Evolutionary conservation across 1,140 invertebrate species (phyloP).

Genomic region (Nymphalis io): DNA sequence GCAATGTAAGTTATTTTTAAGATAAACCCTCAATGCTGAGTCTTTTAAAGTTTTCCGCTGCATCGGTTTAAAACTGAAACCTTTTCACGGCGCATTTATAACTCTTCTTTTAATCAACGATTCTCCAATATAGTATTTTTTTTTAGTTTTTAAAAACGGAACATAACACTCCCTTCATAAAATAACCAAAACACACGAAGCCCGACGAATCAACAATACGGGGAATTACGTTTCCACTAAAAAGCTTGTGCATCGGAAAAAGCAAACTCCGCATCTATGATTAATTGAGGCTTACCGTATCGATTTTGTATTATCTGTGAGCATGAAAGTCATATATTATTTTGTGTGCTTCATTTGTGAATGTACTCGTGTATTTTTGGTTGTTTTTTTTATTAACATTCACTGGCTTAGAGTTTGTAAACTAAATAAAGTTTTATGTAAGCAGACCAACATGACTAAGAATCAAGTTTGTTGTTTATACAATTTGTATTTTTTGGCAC

Average conservation of each 20-base stretch:
- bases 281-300: slow-evolving; percentile 62
- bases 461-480: too few species aligned
- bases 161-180: slow-evolving; percentile 16
- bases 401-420: not conserved
- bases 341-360: slow-evolving; percentile 30
- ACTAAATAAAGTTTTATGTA: not conserved
- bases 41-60: slow-evolving; percentile 14
- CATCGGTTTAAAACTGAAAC: slow-evolving; percentile 25
- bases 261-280: slow-evolving; percentile 47
- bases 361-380: not conserved
- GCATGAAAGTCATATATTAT: slow-evolving; percentile 35
- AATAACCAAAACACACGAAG: slow-evolving; percentile 35
- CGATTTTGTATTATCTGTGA: slow-evolving; percentile 58
- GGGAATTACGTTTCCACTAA: slow-evolving; percentile 42
- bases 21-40: slow-evolving; percentile 24
- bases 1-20: slow-evolving; percentile 28
- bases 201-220: slow-evolving; percentile 39
- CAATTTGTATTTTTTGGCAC: not conserved
- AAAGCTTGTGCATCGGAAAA: slow-evolving; percentile 41
- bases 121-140: not conserved
- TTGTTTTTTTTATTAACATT: not conserved
- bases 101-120: slow-evolving; percentile 9
- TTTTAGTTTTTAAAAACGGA: not conserved
- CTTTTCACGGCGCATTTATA: slow-evolving; percentile 17
- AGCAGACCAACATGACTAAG: not conserved